Conservation (phyloP, 92 coral and sea anemone genomes). For the Epizoanthus fatuus region DNA sequence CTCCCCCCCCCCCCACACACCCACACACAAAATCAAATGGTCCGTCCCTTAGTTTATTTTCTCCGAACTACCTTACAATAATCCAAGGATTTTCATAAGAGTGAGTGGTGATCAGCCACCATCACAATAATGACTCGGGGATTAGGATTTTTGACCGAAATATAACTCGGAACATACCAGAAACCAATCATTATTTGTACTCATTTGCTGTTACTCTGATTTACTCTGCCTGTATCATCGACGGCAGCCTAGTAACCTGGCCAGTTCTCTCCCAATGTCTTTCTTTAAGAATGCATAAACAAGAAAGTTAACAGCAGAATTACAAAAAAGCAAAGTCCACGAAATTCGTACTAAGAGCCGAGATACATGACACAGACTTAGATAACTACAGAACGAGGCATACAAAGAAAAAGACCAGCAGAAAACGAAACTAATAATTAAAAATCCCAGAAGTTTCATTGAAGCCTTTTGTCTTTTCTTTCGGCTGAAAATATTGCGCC, state of each 20-base stretch:
- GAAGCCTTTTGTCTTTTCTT: not conserved
- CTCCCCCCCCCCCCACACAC: too few relatives aligned
- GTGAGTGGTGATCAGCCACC: too few relatives aligned
- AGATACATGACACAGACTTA: not conserved
- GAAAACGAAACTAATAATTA: not conserved
- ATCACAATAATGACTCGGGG: too few relatives aligned
- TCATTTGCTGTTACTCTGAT: too few relatives aligned
- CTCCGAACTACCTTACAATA: too few relatives aligned
- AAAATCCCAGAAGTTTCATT: not conserved
- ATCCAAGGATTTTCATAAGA: too few relatives aligned
- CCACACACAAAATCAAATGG: too few relatives aligned
- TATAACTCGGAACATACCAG: too few relatives aligned
- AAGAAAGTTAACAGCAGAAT: not conserved
- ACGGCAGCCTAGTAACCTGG: not conserved
- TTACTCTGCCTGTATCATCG: not conserved
- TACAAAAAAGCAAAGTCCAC: not conserved
- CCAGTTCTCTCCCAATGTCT: not conserved
- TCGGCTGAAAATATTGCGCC: not conserved
- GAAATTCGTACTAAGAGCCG: constrained; percentile 5
- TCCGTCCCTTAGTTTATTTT: too few relatives aligned
- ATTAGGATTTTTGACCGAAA: too few relatives aligned
- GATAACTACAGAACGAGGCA: not conserved
- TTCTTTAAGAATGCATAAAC: not conserved
- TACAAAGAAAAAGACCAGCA: not conserved
- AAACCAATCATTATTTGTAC: too few relatives aligned